Percentiles rank a stretch among this genome's conserved stretches.
These are phyloP conservation scores for Enteromius unitaeniatus DNA, from an alignment of 2,797 vertebrate species.

Conservation along the genomic window DNA sequence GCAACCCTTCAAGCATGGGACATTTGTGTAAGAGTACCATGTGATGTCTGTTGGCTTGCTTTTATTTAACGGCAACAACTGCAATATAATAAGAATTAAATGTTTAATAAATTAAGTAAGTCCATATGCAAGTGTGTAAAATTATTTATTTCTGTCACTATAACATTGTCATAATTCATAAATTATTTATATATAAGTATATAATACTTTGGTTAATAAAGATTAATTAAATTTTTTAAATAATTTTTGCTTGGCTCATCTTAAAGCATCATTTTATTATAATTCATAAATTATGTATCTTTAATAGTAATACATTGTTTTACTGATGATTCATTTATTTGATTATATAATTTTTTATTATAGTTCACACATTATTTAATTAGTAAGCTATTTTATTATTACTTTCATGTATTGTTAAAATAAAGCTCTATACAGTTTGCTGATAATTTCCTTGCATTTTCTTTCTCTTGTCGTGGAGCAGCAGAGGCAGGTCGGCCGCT, in stretches of 20 bases:
- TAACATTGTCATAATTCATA: neutral
- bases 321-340: neutral
- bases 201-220: neutral
- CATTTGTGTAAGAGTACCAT: neutral
- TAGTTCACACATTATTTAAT: neutral
- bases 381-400: neutral
- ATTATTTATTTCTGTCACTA: no score
- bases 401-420: no score
- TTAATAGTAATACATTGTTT: neutral
- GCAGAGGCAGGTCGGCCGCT: slow-evolving; percentile 90
- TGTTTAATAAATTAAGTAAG: neutral
- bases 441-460: neutral
- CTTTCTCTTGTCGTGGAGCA: slow-evolving; percentile 59
- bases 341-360: neutral
- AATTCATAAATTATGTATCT: neutral
- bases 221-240: neutral
- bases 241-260: neutral
- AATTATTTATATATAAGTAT: neutral
- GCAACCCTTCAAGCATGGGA: neutral
- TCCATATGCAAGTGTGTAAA: neutral
- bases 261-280: neutral
- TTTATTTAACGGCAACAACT: neutral
- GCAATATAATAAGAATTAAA: neutral
- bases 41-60: neutral
- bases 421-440: no score